These are phyloP conservation scores for Acromyrmex echinatior DNA, from an alignment of 1,140 invertebrate genomes.

Conservation along the genomic window DNA sequence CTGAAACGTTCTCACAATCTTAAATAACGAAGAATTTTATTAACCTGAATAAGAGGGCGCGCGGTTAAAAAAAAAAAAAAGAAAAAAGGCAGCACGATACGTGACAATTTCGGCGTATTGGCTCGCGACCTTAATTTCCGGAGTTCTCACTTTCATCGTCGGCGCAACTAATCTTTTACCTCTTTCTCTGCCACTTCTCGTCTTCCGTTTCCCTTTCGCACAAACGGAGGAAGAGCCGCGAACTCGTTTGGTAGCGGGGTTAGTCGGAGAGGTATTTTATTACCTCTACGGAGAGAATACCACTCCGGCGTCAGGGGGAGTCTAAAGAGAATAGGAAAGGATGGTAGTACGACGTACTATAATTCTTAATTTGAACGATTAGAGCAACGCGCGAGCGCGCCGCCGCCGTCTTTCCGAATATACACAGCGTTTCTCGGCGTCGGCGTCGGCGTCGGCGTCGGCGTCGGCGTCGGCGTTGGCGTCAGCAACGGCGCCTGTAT, in stretches of 20 bases:
- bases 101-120: constrained; percentile 64
- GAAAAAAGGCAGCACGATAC: neutral
- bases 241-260: neutral
- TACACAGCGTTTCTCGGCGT: constrained; percentile 22
- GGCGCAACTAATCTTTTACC: neutral
- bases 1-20: neutral
- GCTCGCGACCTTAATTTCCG: constrained; percentile 71
- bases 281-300: constrained; percentile 51
- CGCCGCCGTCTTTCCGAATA: constrained; percentile 51
- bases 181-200: constrained; percentile 27
- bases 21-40: constrained; percentile 55
- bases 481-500: constrained; percentile 25
- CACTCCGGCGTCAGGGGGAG: constrained; percentile 29
- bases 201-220: constrained; percentile 22
- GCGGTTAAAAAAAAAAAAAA: too few relatives aligned
- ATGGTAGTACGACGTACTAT: constrained; percentile 67
- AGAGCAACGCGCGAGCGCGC: constrained; percentile 43
- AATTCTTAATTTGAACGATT: constrained; percentile 76
- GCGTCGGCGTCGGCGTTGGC: neutral
- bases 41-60: constrained; percentile 29
- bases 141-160: constrained; percentile 60
- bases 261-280: constrained; percentile 65
- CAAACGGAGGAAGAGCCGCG: constrained; percentile 43
- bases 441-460: too few relatives aligned
- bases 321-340: constrained; percentile 71